Conservation (phyloP, 2,113 vertebrate genomes). For the Lampris incognitus region DNA sequence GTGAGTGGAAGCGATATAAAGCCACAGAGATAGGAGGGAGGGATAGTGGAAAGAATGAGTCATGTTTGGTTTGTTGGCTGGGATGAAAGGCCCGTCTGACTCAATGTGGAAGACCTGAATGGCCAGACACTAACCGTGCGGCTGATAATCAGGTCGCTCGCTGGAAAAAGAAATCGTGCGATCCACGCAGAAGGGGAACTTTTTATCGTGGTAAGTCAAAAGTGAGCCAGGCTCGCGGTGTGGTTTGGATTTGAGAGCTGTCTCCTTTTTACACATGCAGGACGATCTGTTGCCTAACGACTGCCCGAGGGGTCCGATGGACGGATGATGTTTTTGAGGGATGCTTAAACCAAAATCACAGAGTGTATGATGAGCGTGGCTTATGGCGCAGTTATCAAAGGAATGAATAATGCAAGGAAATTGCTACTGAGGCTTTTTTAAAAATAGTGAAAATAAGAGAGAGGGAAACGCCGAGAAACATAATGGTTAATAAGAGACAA, state of each 20-base stretch:
- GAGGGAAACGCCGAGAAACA: conserved; percentile 40
- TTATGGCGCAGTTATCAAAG: conserved; percentile 64
- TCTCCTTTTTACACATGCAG: neutral
- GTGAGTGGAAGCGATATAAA: neutral
- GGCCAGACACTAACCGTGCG: conserved; percentile 59
- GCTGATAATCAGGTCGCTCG: conserved; percentile 43
- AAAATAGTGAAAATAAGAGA: conserved; percentile 60
- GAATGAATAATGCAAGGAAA: conserved; percentile 67
- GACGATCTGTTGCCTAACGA: neutral
- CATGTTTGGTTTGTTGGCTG: conserved; percentile 33
- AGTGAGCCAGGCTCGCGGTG: conserved; percentile 5
- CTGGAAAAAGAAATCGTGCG: conserved; percentile 41
- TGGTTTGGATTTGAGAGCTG: neutral
- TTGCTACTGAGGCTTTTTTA: conserved; percentile 50
- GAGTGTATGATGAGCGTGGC: conserved; percentile 43
- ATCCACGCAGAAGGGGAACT: conserved; percentile 27
- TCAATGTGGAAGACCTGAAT: conserved; percentile 46
- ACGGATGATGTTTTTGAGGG: conserved; percentile 29
- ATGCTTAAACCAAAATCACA: conserved; percentile 59
- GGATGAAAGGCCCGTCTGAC: conserved; percentile 46
- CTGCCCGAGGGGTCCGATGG: conserved; percentile 18
- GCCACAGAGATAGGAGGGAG: conserved; percentile 12
- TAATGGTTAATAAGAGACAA: conserved; percentile 23
- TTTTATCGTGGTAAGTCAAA: too few relatives aligned
- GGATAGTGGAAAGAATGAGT: conserved; percentile 26